These are phyloP conservation scores for Sturnira hondurensis DNA, from an alignment of 2,113 vertebrate genomes.

Conservation along the genomic window DNA sequence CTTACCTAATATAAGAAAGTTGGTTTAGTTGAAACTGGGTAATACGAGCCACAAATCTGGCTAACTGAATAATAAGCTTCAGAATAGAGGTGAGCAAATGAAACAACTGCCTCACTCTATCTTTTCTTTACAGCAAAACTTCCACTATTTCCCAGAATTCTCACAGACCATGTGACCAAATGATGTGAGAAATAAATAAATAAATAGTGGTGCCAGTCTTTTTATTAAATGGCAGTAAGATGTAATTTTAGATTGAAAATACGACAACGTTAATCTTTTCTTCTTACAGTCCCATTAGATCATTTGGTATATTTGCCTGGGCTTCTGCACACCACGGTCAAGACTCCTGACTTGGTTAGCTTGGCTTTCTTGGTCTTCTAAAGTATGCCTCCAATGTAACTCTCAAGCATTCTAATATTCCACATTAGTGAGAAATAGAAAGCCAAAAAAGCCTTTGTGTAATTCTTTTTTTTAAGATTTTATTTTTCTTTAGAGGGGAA, in stretches of 20 bases:
- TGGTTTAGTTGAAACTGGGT: not conserved
- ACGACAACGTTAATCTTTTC: not conserved
- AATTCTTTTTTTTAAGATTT: too few species aligned
- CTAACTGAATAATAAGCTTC: not conserved
- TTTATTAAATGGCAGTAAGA: not conserved
- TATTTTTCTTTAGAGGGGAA: too few species aligned
- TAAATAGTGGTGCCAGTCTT: not conserved
- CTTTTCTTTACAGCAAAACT: not conserved
- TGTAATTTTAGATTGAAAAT: not conserved
- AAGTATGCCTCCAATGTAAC: not conserved
- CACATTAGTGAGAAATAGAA: not conserved
- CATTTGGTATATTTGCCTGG: not conserved
- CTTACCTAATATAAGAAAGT: not conserved
- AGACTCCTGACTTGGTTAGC: not conserved
- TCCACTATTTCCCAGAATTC: not conserved
- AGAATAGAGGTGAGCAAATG: not conserved
- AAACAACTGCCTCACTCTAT: not conserved
- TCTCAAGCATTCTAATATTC: not conserved
- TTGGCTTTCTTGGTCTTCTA: not conserved
- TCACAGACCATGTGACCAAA: not conserved
- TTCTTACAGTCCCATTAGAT: not conserved
- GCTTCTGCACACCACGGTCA: rapidly evolving
- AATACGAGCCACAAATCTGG: not conserved
- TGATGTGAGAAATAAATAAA: not conserved
- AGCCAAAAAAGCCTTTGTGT: not conserved